Base-by-base conservation (phyloP, 2,888 invertebrate genomes). In the Serripes groenlandicus region DNA sequence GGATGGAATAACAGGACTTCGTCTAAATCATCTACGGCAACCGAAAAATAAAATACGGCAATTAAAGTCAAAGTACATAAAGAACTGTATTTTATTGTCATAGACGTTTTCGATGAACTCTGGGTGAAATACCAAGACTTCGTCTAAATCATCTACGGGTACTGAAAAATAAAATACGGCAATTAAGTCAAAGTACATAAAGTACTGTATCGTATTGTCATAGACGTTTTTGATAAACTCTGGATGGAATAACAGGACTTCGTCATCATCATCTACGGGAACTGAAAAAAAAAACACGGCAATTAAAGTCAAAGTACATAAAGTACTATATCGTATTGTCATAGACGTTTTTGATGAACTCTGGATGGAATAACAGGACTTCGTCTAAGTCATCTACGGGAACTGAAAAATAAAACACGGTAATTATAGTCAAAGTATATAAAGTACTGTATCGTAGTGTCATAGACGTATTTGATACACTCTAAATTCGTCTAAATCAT, bases 181-280 rank as follows among this genome's bases (percentile, higher is more conserved):
- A n/a, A n/a, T n/a, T n/a, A n/a, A n/a, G n/a, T n/a, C n/a, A n/a
- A n/a, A n/a, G n/a, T n/a, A n/a, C n/a, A n/a, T n/a, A n/a, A n/a
- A n/a, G n/a, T n/a, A n/a, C n/a, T n/a, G n/a, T n/a, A n/a, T n/a
- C n/a, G n/a, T n/a, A n/a, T n/a, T n/a, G n/a, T n/a, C n/a, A n/a
- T n/a, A n/a, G n/a, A n/a, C n/a, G n/a, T n/a, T n/a, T n/a, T n/a
- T n/a, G n/a, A n/a, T n/a, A n/a, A n/a, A n/a, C n/a, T 62, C 32
- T 7, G 62, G 32, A 34, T 62, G 62, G 34, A 32, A 62, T n/a
- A n/a, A n/a, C n/a, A n/a, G n/a, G n/a, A n/a, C n/a, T n/a, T 42
- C 18, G 18, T 42, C 42, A 11, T 42, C 18, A 11, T 42, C 42
- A 42, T 11, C 11, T 42, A 42, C 9, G 11, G 18, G 11, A 42